Evolutionary conservation across 2,113 vertebrate genomes (phyloP), one percentile per base, ranked within the genome.

Genomic region (Syrmaticus mikado): DNA sequence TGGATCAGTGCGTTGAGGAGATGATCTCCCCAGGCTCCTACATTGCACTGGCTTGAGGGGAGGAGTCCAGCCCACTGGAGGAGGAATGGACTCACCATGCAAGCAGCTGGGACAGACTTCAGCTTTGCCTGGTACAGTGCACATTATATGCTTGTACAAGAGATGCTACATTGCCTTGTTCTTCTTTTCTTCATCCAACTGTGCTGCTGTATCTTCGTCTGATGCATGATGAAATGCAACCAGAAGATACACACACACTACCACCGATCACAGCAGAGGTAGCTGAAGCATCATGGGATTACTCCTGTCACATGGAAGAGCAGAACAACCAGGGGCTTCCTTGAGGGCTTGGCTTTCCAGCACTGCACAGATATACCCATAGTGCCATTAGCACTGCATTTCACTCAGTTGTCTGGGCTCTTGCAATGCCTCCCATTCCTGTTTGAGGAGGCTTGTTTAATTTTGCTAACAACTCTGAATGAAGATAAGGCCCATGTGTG

Each of bases 401-500:
- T 81, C 75, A 41, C 45, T 94, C 65, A 17, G 92, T 81, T 86
- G 68, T 55, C 66, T 2, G 24, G 34, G 34, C 41, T 77, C 24
- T 67, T 89, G 62, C 64, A 68, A 22, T 24, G 38, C 67, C 67
- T 92, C 78, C 34, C 52, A 95, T 70, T 88, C 62, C 90, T 94
- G 81, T 96, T 91, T 89, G 70, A 89, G 96, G 70, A 95, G 46
- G 38, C 83, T 94, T 96, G 68, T 96, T 96, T 95, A 94, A 97
- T 97, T 97, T 96, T 94, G 91, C 96, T 93, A 91, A 95, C 86
- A 1, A 94, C 89, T 97, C 97, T 60, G 96, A 95, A 92, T 93
- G 86, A 96, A 97, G 96, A 96, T 93, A 95, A 96, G 96, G 93
- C 93, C 83, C 16, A 0, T 91, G 96, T 55, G 75, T 95, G 92